A percentile compares a stretch with the other conserved stretches of the same genome.
phyloP scores from a whole-genome alignment of 2,888 invertebrate species.

The Mesorhabditis spiculigera region DNA sequence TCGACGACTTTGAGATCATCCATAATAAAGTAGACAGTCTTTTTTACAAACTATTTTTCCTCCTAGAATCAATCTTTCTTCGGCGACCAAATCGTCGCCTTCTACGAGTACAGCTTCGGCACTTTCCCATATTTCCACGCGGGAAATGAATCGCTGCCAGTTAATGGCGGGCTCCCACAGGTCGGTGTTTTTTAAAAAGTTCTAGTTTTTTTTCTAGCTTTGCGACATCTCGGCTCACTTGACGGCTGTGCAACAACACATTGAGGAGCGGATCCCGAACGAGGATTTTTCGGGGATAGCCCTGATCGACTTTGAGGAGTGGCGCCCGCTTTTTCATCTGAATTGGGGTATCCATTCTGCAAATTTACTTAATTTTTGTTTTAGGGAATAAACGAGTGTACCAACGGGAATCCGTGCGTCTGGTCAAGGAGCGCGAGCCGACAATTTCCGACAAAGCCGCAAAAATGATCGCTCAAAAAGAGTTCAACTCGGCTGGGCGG shows the following conservation, averaged over 20 bases:
- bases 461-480: conserved; percentile 15
- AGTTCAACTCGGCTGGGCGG: conserved; percentile 24
- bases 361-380: too few relatives aligned
- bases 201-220: conserved; percentile 10
- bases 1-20: background rate
- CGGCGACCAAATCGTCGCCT: conserved; percentile 26
- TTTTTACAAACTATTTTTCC: background rate
- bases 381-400: conserved; percentile 7
- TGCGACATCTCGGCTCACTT: conserved; percentile 13
- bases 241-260: conserved; percentile 10
- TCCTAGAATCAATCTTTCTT: conserved; percentile 17
- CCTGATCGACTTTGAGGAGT: conserved; percentile 38
- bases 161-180: conserved; percentile 40
- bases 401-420: conserved; percentile 8
- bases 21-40: background rate
- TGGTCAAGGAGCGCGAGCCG: conserved; percentile 13
- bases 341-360: conserved; percentile 22
- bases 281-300: conserved; percentile 30
- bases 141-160: conserved; percentile 15
- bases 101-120: conserved; percentile 32
- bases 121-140: conserved; percentile 28
- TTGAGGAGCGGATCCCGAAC: conserved; percentile 22
- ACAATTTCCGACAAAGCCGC: conserved; percentile 18
- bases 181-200: conserved; percentile 3
- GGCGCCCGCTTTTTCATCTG: conserved; percentile 29